Conservation (phyloP, 2,113 vertebrate genomes). For the Hippoglossus stenolepis region DNA sequence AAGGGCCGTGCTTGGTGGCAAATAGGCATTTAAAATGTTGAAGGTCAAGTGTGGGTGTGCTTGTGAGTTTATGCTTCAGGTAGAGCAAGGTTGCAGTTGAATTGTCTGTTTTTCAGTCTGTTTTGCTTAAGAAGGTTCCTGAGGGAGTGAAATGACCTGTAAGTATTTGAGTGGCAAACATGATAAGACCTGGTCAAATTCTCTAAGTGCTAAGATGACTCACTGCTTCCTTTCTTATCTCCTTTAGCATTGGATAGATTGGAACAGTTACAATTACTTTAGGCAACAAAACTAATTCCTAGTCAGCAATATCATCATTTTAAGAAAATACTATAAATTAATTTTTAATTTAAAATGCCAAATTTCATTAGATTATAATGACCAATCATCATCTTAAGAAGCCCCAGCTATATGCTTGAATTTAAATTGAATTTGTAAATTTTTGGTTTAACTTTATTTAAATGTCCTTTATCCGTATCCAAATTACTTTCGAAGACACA, state of each 20-base stretch:
- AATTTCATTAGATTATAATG: no score
- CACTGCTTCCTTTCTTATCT: no score
- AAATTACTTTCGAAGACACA: neutral
- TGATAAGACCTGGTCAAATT: neutral
- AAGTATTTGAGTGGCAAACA: neutral
- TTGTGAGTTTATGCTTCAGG: neutral
- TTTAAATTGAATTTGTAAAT: neutral
- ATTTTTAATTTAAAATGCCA: no score
- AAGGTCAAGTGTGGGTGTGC: neutral
- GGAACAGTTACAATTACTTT: no score
- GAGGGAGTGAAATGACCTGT: neutral
- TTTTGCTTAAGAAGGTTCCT: neutral
- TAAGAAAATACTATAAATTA: no score
- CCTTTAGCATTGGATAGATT: no score
- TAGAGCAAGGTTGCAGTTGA: neutral
- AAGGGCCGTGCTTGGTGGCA: neutral
- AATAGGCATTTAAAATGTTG: slow-evolving; percentile 6
- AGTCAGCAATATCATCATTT: no score
- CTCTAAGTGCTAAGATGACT: neutral
- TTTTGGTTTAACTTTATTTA: no score
- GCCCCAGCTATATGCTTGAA: neutral
- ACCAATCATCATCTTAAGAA: no score
- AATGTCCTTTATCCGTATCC: no score
- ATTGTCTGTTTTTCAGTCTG: neutral
- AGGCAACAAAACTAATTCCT: no score